A percentile compares a stretch with the other conserved stretches of the same genome.
Evolutionary conservation across 2,113 vertebrate genomes (phyloP).

Genomic region (Cynoglossus semilaevis): DNA sequence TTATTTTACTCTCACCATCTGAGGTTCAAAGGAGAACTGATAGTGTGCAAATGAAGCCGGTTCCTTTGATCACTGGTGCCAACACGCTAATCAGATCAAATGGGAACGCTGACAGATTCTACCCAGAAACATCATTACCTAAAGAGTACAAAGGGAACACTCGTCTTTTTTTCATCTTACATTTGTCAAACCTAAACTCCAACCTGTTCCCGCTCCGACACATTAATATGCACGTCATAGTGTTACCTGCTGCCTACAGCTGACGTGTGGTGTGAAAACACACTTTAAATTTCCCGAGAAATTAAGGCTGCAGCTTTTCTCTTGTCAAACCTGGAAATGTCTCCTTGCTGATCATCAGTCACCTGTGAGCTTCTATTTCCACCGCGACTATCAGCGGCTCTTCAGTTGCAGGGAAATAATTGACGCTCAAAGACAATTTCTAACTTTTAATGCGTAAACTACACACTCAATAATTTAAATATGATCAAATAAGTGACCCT

Average conservation of each 20-base stretch:
- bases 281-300: slow-evolving; percentile 2
- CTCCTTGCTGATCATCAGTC: slow-evolving; percentile 10
- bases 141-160: neutral
- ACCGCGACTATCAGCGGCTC: neutral
- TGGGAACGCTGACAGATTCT: slow-evolving; percentile 35
- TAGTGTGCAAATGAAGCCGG: slow-evolving; percentile 40
- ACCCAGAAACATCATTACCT: slow-evolving; percentile 26
- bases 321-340: neutral
- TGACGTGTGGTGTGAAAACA: neutral
- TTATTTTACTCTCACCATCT: slow-evolving; percentile 35
- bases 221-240: slow-evolving; percentile 4
- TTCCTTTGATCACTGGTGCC: slow-evolving; percentile 53
- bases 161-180: slow-evolving; percentile 42
- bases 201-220: slow-evolving; percentile 22
- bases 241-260: slow-evolving; percentile 1
- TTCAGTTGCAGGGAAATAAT: too few relatives aligned
- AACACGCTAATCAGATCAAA: slow-evolving; percentile 46
- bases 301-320: neutral
- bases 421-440: too few relatives aligned
- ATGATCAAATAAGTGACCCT: too few relatives aligned
- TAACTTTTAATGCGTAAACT: too few relatives aligned
- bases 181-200: slow-evolving; percentile 9
- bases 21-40: slow-evolving; percentile 44
- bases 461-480: too few relatives aligned
- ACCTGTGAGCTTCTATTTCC: neutral